Evolutionary conservation across 2,113 vertebrate genomes (phyloP).

Genomic region (Accipiter virgatus): DNA sequence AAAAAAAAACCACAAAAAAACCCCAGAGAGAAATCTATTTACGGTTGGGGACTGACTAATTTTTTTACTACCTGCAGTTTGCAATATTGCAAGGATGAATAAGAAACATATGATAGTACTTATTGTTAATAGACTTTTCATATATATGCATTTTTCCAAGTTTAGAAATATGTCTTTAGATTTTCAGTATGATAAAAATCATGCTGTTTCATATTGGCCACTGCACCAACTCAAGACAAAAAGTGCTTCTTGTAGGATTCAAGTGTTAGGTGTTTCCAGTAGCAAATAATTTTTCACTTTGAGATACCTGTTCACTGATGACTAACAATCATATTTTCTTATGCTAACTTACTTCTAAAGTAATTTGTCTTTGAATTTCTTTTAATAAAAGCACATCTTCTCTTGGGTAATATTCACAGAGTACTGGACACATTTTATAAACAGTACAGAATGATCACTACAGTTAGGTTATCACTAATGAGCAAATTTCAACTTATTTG

Average conservation of each 20-base stretch:
- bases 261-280: not conserved
- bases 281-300: not conserved
- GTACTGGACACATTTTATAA: not conserved
- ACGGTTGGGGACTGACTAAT: not conserved
- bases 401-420: not conserved
- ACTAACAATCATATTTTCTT: not conserved
- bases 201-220: rapidly evolving
- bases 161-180: not conserved
- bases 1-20: too few relatives aligned
- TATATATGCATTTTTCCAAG: not conserved
- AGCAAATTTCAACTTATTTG: not conserved
- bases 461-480: not conserved
- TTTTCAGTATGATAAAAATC: not conserved
- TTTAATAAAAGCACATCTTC: not conserved
- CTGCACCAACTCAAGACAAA: not conserved
- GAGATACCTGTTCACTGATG: not conserved
- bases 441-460: not conserved
- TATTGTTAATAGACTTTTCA: not conserved
- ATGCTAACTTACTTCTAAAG: not conserved
- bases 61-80: not conserved
- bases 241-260: not conserved
- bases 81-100: not conserved
- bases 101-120: not conserved
- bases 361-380: not conserved
- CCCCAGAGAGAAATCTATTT: not conserved